A percentile compares a stretch with the other conserved stretches of the same genome.
Conservation (phyloP, 1,140 invertebrate genomes). For the Maconellicoccus hirsutus region DNA sequence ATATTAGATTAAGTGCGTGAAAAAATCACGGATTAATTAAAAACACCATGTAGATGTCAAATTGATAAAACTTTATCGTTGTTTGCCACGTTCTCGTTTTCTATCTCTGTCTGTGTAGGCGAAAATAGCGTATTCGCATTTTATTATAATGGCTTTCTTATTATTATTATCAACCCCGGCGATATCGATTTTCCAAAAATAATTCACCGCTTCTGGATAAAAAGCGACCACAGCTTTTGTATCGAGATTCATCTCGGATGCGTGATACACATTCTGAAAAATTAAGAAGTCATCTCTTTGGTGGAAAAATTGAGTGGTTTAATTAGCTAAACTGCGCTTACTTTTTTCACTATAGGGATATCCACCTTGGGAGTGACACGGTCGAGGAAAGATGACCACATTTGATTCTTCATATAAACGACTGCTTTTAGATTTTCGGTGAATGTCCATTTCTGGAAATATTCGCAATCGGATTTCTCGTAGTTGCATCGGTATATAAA, state of each 20-base stretch:
- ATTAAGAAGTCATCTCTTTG: not conserved
- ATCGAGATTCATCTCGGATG: not conserved
- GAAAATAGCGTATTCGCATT: not conserved
- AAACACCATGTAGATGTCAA: no score
- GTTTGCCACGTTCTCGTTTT: not conserved
- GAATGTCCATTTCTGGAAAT: not conserved
- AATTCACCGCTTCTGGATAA: not conserved
- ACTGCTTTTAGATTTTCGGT: not conserved
- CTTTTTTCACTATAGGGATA: not conserved
- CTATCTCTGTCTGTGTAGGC: not conserved
- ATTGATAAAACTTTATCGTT: no score
- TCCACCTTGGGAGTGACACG: not conserved
- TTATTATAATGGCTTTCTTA: not conserved
- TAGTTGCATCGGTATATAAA: no score
- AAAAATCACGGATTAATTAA: no score
- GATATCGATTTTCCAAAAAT: not conserved
- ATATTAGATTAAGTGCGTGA: no score
- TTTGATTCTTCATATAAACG: not conserved
- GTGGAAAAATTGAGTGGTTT: not conserved
- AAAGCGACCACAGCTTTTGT: not conserved
- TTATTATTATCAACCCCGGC: not conserved
- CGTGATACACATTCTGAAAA: not conserved
- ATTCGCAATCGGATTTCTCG: no score
- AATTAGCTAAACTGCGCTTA: not conserved
- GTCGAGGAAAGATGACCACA: not conserved